Evolutionary conservation across 2,113 vertebrate genomes (phyloP), one percentile per base, ranked within the genome.

Genomic region (Saguinus imperator): DNA sequence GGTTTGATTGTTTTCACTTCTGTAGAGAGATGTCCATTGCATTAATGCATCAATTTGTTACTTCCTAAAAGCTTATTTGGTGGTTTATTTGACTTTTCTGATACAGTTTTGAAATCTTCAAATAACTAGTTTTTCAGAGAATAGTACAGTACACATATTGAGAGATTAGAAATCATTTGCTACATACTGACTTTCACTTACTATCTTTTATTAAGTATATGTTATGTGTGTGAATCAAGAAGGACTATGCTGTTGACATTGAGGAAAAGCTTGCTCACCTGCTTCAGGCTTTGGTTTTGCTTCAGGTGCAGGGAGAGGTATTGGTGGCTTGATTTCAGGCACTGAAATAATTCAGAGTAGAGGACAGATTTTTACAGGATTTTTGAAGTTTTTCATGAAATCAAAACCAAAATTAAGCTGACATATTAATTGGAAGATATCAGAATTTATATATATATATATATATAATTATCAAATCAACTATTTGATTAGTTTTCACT

Each of bases 271-370:
- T 96, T 87, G 40, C 98, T 98, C 98, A 99, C 99, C 99, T 98
- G 98, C 96, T 92, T 97, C 97, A 97, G 98, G 98, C 94, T 98
- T 98, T 97, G 98, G 98, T 95, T 98, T 98, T 87, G 98, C 83
- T 85, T 95, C 98, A 96, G 98, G 98, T 97, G 52, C 77, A 93
- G 99, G 96, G 58, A 98, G 96, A 87, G 98, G 96, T 92, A 98
- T 97, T 94, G 98, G 89, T 98, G 98, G 97, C 96, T 99, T 98
- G 97, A 98, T 96, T 98, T 99, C 98, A 98, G 98, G 97, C 89
- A 98, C 98, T 99, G 93, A 98, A 99, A 98, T 91, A 90, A 98
- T 91, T 97, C 76, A 97, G 58, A 97, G 93, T 87, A 97, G 98
- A 89, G 97, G 97, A 72, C 20, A 92, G 58, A 61, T 99, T 98